Evolutionary conservation across 2,888 invertebrate species (phyloP).

Genomic region (Phlogophora meticulosa): DNA sequence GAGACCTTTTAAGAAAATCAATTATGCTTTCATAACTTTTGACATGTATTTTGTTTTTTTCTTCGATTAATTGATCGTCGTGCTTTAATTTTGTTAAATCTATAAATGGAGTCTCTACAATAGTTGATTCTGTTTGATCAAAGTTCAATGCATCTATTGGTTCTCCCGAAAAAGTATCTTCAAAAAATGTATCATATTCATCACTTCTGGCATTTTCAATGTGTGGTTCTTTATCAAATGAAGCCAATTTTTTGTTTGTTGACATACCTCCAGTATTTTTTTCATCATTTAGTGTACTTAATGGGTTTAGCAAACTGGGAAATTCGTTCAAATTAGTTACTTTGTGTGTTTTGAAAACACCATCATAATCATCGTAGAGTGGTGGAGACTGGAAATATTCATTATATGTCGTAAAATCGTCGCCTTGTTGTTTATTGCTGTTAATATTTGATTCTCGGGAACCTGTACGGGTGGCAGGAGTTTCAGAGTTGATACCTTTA

Average conservation of each 20-base stretch:
- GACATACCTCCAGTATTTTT: background rate
- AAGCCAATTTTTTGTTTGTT: background rate
- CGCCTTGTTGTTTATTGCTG: background rate
- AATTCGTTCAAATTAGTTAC: background rate
- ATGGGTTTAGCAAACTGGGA: constrained; percentile 18
- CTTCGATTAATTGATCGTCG: constrained; percentile 2
- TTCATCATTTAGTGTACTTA: constrained; percentile 1
- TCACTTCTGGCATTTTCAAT: background rate
- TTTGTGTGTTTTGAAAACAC: constrained; percentile 5
- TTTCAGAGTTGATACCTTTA: background rate
- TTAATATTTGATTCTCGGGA: background rate
- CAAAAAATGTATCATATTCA: background rate
- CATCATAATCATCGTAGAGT: constrained; percentile 38
- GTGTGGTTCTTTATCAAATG: constrained; percentile 5
- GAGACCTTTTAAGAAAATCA: constrained; percentile 48
- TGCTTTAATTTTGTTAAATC: constrained; percentile 35
- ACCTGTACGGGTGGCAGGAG: background rate
- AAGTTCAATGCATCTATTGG: background rate
- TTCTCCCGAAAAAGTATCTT: background rate
- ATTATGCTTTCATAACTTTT: constrained; percentile 32
- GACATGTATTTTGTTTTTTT: constrained; percentile 27
- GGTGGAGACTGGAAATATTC: constrained; percentile 40
- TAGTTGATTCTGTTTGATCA: background rate
- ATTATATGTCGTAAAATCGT: constrained; percentile 1
- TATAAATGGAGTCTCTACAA: background rate